Percentiles rank a stretch among this genome's conserved stretches.
Conservation (phyloP, 1,140 invertebrate genomes). For the Hydropsyche tenuis region DNA sequence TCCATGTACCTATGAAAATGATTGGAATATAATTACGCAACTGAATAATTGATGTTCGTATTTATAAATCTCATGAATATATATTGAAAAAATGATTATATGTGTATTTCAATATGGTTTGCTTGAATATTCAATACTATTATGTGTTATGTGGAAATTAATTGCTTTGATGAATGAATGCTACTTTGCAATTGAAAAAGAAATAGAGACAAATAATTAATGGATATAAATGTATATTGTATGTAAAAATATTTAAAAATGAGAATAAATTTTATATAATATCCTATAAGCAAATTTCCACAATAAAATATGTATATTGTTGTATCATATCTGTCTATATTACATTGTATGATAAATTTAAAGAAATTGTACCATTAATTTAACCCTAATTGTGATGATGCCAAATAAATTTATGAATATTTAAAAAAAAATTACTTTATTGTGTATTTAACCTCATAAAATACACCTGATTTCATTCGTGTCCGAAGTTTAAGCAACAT, state of each 20-base stretch:
- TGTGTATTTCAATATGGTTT: neutral
- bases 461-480: no score
- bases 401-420: slow-evolving; percentile 45
- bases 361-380: slow-evolving; percentile 16
- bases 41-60: neutral
- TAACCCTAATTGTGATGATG: slow-evolving; percentile 47
- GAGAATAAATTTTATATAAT: slow-evolving; percentile 31
- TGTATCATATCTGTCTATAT: slow-evolving; percentile 35
- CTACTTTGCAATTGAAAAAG: slow-evolving; percentile 48
- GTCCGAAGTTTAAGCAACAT: no score
- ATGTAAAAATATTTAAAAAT: slow-evolving; percentile 36
- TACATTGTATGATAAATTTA: slow-evolving; percentile 26
- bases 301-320: slow-evolving; percentile 28
- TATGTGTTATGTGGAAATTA: slow-evolving; percentile 14
- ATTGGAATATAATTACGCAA: neutral
- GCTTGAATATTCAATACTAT: slow-evolving; percentile 10
- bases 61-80: neutral
- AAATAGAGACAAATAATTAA: slow-evolving; percentile 46
- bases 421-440: slow-evolving; percentile 14
- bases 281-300: slow-evolving; percentile 23
- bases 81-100: slow-evolving; percentile 16
- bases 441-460: no score
- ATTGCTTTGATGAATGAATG: slow-evolving; percentile 34
- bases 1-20: neutral
- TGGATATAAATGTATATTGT: slow-evolving; percentile 37